phyloP scores from a whole-genome alignment of 2,888 invertebrate genomes.

The Suillia variegata region DNA sequence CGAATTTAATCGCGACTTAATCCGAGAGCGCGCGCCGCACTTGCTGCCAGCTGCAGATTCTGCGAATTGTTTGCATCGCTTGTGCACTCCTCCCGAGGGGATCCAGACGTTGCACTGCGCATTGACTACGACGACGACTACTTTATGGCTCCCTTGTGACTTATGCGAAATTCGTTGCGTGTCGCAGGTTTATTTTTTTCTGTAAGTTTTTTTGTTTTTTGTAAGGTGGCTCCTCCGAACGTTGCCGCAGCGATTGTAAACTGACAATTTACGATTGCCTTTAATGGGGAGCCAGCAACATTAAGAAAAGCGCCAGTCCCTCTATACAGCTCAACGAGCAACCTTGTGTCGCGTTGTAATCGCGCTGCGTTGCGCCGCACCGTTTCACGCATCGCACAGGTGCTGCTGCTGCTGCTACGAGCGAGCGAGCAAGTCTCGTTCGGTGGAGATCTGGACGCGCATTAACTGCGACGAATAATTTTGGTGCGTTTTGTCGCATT shows the following conservation, averaged over 20 bases:
- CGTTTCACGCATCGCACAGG: too few relatives aligned
- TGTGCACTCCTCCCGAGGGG: neutral
- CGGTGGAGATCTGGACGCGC: too few relatives aligned
- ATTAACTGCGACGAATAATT: too few relatives aligned
- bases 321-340: neutral
- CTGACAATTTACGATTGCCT: conserved; percentile 1
- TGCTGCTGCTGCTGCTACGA: too few relatives aligned
- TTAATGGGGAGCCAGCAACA: conserved; percentile 1
- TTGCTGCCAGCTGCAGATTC: neutral
- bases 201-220: too few relatives aligned
- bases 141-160: neutral
- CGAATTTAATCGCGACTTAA: neutral
- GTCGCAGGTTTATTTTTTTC: too few relatives aligned
- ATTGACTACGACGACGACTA: too few relatives aligned
- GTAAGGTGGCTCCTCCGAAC: neutral
- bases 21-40: neutral
- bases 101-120: neutral
- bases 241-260: neutral
- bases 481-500: too few relatives aligned
- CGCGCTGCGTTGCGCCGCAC: too few relatives aligned
- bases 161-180: conserved; percentile 1
- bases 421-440: too few relatives aligned
- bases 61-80: neutral
- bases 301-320: neutral
- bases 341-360: neutral